Evolutionary conservation across 2,888 invertebrate species (phyloP).

Genomic region (Lasioglossum leucozonium): DNA sequence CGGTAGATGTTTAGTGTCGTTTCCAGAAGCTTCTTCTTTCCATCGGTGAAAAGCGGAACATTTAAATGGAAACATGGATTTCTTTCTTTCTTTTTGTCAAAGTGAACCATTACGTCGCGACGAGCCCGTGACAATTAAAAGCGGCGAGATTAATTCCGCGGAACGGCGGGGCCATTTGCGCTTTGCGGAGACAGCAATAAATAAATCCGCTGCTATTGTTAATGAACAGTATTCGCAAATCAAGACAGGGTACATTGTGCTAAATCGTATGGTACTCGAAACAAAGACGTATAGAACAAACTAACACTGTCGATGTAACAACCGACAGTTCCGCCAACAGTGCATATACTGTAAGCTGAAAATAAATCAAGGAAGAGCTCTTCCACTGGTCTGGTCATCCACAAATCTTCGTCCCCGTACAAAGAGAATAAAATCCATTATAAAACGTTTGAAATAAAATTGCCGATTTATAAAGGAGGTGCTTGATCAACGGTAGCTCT

Average conservation of each 20-base stretch:
- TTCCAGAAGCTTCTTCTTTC: background rate
- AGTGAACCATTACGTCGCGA: background rate
- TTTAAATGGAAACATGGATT: background rate
- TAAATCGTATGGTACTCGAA: too few relatives aligned
- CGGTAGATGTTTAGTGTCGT: conserved; percentile 11
- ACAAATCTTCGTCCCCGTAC: background rate
- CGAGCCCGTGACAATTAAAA: background rate
- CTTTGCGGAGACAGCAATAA: background rate
- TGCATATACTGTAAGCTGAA: background rate
- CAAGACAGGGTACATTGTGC: too few relatives aligned
- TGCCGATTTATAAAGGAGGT: background rate
- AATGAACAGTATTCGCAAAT: background rate
- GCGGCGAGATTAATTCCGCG: background rate
- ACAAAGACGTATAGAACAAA: background rate
- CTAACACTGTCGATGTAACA: background rate
- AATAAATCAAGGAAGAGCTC: background rate
- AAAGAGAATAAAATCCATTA: background rate
- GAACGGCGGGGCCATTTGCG: background rate
- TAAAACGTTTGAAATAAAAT: conserved; percentile 1
- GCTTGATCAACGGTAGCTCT: background rate
- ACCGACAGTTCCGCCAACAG: background rate
- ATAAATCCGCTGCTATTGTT: background rate
- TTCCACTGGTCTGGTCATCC: background rate
- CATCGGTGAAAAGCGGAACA: background rate
- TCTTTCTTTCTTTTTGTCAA: background rate